Conservation (phyloP, 1,140 invertebrate species). For the Halictus rubicundus region DNA sequence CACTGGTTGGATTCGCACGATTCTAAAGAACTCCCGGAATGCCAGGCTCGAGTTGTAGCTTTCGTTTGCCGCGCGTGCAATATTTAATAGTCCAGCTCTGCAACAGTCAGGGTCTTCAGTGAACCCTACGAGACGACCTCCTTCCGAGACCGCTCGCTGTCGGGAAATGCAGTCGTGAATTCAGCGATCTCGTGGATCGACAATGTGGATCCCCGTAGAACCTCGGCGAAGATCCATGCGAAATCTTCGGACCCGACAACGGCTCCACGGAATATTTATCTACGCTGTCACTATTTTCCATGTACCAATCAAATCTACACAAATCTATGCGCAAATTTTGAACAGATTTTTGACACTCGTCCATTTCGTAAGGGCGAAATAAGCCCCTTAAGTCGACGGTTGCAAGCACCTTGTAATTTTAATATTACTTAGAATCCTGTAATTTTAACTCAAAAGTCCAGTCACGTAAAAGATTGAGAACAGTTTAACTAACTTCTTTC, state of each 20-base stretch:
- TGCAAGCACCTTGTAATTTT: no score
- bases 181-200: slow-evolving; percentile 21
- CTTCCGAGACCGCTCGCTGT: slow-evolving; percentile 27
- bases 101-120: slow-evolving; percentile 44
- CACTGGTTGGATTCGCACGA: slow-evolving; percentile 37
- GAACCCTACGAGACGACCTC: slow-evolving; percentile 40
- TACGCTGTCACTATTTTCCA: no score
- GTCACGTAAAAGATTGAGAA: no score
- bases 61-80: slow-evolving; percentile 51
- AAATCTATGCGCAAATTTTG: no score
- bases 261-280: background rate
- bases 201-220: background rate
- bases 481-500: no score
- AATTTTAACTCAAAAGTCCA: no score
- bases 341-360: no score
- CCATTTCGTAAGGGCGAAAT: no score
- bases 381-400: no score
- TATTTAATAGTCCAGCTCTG: slow-evolving; percentile 47
- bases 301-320: no score
- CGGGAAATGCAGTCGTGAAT: slow-evolving; percentile 39
- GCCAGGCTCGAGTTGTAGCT: slow-evolving; percentile 44
- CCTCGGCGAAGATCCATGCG: no score
- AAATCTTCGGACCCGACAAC: background rate
- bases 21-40: slow-evolving; percentile 53
- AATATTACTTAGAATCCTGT: no score